Base-by-base conservation (phyloP, 2,113 vertebrate genomes). In the Colistium nudipinnis region DNA sequence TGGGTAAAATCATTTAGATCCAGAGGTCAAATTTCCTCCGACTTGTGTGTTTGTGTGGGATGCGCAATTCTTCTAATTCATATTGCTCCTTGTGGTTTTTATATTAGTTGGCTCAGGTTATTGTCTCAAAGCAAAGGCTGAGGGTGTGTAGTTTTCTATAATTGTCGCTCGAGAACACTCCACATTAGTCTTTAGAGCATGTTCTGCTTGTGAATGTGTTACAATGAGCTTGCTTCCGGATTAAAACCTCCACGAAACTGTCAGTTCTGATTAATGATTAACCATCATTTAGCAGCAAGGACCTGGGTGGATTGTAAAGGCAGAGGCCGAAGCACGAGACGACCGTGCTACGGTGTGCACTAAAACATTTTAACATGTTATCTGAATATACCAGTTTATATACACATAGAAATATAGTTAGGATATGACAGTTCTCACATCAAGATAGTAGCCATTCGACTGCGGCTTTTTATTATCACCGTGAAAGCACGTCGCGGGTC, bases 231-330 rank as follows among this genome's bases (percentile, higher is more conserved):
- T 22, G 43, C 43, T 54, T 52, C 5, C 5, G 16, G 64, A 22
- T 39, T 67, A 65, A 60, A 74, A 87, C 45, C 27, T 41, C 55
- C 74, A 45, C 31, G 38, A 81, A 16, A 59, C 48, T 43, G 49
- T 27, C 31, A 28, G 31, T 52, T 28, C 3, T 61, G 82, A n/a
- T 90, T 57, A 88, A 90, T 90, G 66, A 88, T 90, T 89, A 69
- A 90, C 24, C 8, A 8, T 13, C 9, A 31, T 64, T 47, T 36
- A 60, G 9, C 20, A 11, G 14, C 27, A 22, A 20, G 38, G 49
- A 17, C 43, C 16, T 25, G 31, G 7, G 19, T 1, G 51, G 55
- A 4, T 53, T 59, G 17, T 43, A 19, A 19, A 9, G 7, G 20
- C 28, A 47, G 13, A 28, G 20, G 39, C 5, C 31, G 20, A 53